Evolutionary conservation across 2,797 vertebrate genomes (phyloP), one percentile per base, ranked within the genome.

Genomic region (Chrysocyon brachyurus): DNA sequence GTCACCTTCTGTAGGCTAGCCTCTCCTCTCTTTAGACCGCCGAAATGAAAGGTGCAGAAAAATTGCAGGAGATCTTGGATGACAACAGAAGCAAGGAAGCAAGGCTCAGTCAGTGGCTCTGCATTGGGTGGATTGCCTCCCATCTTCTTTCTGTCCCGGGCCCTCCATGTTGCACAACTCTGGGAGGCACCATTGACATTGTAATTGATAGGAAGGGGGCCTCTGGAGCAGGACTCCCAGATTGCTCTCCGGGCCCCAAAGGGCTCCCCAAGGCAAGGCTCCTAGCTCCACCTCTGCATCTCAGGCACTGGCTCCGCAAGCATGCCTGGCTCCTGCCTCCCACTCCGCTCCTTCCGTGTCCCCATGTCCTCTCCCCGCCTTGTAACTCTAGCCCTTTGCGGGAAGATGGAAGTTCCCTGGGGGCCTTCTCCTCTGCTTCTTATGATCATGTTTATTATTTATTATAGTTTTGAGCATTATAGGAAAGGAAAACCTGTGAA

Each of bases 381-480:
- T 66, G 52, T 73, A 77, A 1, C n/a, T 49, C 57, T 14, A 49
- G 46, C 26, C 16, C 61, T 77, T 90, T 40, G 40, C 3, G 59
- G 73, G 49, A 85, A 84, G 36, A 33, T 14, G 56, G 24, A 14
- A 26, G 15, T 40, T 40, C 72, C 72, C 61, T 10, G 17, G 36
- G 33, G 49, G 3, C 84, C 12, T 59, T 68, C 26, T 96, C 52
- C 54, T 90, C 64, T 57, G 84, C 63, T 90, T 92, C 15, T 36
- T 84, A 75, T 33, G 21, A 26, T 79, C 73, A 12, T 52, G 85
- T 84, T 87, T 59, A 63, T 59, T 56, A 56, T 91, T 66, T 57
- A 79, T 87, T 82, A 49, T 85, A 61, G 59, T 78, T 92, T 85
- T 83, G 61, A 95, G 73, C 19, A 31, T 88, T 87, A 77, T 16